Percentiles rank a stretch among this genome's conserved stretches.
These are phyloP conservation scores for Trogon surrucura DNA, from an alignment of 2,113 vertebrate genomes.

Conservation along the genomic window DNA sequence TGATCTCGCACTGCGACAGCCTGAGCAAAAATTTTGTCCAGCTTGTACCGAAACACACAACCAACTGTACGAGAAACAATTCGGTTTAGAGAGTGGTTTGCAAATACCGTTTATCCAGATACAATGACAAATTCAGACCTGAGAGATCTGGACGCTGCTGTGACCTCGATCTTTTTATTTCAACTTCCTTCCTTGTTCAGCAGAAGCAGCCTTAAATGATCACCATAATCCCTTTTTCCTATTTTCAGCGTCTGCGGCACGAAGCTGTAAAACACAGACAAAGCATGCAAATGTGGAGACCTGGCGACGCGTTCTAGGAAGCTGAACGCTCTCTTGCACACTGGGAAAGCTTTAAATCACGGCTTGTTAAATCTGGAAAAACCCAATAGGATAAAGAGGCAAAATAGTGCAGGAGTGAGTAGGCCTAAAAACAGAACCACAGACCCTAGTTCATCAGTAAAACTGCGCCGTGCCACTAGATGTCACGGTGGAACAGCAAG, in stretches of 20 bases:
- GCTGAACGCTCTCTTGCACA: background rate
- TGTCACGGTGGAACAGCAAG: constrained; percentile 51
- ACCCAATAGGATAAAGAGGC: background rate
- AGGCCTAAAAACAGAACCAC: accelerated
- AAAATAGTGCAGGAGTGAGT: background rate
- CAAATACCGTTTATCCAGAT: background rate
- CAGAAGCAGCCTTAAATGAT: background rate
- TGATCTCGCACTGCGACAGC: background rate
- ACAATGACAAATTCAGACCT: background rate
- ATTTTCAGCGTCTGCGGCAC: background rate
- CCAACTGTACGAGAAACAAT: background rate
- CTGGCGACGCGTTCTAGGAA: accelerated
- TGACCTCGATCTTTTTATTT: background rate
- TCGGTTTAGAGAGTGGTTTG: background rate
- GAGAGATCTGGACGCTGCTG: background rate
- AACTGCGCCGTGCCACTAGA: constrained; percentile 36
- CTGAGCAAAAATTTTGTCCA: background rate
- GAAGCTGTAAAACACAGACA: background rate
- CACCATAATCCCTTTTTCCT: accelerated
- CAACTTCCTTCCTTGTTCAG: background rate
- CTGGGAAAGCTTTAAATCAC: background rate
- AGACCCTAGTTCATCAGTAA: background rate
- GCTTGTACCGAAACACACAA: background rate
- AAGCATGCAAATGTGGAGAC: background rate
- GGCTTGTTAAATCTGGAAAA: background rate